Evolutionary conservation across 1,140 invertebrate genomes (phyloP).

Genomic region (Pseudomyrmex cubaensis): DNA sequence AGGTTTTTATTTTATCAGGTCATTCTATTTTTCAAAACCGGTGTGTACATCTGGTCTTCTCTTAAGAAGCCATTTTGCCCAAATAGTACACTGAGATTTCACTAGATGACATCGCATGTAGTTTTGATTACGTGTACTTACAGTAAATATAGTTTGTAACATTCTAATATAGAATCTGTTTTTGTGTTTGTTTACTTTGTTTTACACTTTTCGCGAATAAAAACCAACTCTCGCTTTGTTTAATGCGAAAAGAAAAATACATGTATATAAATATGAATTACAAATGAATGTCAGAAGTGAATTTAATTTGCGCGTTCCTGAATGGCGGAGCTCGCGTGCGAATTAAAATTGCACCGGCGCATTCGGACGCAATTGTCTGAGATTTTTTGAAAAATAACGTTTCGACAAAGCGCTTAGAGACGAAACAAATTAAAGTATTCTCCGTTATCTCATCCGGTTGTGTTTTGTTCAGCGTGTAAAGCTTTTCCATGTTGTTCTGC

Average conservation of each 20-base stretch:
- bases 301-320: too few species aligned
- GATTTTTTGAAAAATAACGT: slow-evolving; percentile 44
- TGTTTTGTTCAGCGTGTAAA: slow-evolving; percentile 46
- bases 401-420: slow-evolving; percentile 9
- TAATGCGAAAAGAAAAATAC: not conserved
- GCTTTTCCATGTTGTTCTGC: slow-evolving; percentile 21
- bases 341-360: not conserved
- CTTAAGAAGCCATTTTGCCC: slow-evolving; percentile 23
- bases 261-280: too few species aligned
- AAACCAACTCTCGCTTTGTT: not conserved
- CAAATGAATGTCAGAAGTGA: not conserved
- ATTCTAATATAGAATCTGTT: not conserved
- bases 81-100: slow-evolving; percentile 32
- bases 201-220: not conserved
- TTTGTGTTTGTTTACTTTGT: not conserved
- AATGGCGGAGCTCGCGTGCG: not conserved
- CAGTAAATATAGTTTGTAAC: not conserved
- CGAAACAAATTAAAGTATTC: slow-evolving; percentile 22
- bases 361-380: slow-evolving; percentile 1
- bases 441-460: slow-evolving; percentile 42
- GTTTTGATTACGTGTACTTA: slow-evolving; percentile 19
- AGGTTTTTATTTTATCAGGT: too few species aligned
- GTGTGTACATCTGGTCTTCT: not conserved
- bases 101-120: slow-evolving; percentile 52
- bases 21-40: not conserved